Percentiles rank a stretch among this genome's conserved stretches.
Conservation (phyloP, 2,797 vertebrate species). For the Sebastolobus altivelis region DNA sequence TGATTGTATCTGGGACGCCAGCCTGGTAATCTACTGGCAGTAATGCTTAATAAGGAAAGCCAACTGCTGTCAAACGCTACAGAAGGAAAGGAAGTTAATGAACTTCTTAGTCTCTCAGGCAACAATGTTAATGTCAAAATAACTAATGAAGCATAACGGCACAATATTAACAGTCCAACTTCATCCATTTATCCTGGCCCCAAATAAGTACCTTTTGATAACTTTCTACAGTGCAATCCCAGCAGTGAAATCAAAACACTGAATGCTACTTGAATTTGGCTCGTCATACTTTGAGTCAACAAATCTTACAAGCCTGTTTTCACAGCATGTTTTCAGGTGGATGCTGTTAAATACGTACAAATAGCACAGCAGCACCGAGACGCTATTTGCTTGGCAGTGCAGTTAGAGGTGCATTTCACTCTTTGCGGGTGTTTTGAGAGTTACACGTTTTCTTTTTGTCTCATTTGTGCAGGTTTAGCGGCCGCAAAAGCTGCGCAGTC, state of each 20-base stretch:
- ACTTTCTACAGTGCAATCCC: background rate
- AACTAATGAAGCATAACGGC: background rate
- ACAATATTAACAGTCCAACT: background rate
- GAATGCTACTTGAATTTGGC: background rate
- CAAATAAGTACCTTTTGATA: background rate
- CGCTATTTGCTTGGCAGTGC: too few relatives aligned
- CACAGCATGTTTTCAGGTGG: background rate
- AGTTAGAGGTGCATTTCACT: background rate
- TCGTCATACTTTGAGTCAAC: background rate
- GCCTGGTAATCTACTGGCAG: constrained; percentile 49
- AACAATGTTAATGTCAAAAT: background rate
- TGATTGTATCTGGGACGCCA: constrained; percentile 21
- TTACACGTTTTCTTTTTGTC: background rate
- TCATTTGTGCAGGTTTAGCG: background rate
- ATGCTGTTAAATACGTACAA: too few relatives aligned
- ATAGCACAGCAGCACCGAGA: too few relatives aligned
- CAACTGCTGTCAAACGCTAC: constrained; percentile 24
- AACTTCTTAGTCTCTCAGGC: background rate
- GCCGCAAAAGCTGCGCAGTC: background rate
- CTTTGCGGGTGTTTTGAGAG: background rate
- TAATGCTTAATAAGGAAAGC: constrained; percentile 19
- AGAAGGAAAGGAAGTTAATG: background rate
- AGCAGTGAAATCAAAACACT: constrained; percentile 24
- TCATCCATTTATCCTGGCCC: background rate
- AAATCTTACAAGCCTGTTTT: background rate